phyloP scores from a whole-genome alignment of 2,113 vertebrate species.

The Malurus melanocephalus region DNA sequence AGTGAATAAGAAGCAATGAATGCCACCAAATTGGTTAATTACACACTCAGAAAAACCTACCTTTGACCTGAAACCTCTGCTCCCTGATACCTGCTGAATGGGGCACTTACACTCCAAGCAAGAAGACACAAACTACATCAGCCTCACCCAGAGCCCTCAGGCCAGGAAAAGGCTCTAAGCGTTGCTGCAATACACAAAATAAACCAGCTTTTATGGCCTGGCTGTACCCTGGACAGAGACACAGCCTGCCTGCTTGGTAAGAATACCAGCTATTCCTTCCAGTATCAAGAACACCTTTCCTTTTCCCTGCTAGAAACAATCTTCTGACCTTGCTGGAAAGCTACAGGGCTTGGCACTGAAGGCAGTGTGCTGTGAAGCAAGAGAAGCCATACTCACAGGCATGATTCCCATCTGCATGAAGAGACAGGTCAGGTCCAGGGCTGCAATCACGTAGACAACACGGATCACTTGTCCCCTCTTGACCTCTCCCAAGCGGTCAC shows the following conservation, averaged over 20 bases:
- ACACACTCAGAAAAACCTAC: background rate
- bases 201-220: background rate
- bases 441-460: conserved; percentile 47
- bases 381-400: conserved; percentile 65
- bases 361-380: background rate
- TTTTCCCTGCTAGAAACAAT: background rate
- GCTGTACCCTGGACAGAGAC: background rate
- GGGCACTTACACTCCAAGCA: background rate
- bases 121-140: background rate
- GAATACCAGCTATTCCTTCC: background rate
- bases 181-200: background rate
- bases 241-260: background rate
- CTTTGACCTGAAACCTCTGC: background rate
- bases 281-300: background rate
- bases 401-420: conserved; percentile 74
- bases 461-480: background rate
- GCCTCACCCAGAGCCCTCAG: background rate
- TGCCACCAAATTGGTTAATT: background rate
- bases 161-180: background rate
- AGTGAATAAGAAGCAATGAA: background rate
- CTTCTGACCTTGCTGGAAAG: background rate
- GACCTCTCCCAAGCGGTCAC: fast-evolving
- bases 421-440: conserved; percentile 67
- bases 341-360: background rate
- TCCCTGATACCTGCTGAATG: background rate